Evolutionary conservation across 2,113 vertebrate species (phyloP).

Genomic region (Peromyscus polionotus): DNA sequence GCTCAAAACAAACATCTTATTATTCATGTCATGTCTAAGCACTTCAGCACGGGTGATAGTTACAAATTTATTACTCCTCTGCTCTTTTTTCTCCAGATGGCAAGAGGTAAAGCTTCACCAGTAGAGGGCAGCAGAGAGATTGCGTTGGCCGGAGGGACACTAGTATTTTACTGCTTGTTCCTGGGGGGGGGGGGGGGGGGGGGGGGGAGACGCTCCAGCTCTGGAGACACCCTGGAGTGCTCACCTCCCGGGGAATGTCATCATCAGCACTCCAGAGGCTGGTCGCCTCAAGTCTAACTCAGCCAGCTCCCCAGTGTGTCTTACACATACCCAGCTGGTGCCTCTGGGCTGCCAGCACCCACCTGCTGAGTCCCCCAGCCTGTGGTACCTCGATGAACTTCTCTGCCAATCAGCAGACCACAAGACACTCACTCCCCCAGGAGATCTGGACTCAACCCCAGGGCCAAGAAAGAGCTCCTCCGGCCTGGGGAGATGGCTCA

Average conservation of each 20-base stretch:
- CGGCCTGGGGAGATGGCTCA: neutral
- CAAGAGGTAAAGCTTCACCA: neutral
- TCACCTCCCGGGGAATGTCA: neutral
- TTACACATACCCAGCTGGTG: neutral
- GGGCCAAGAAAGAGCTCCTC: neutral
- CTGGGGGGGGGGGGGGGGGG: no score
- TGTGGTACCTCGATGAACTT: no score
- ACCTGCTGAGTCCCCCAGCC: no score
- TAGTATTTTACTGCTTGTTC: neutral
- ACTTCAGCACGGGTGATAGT: neutral
- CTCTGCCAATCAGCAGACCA: neutral
- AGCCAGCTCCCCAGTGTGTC: neutral
- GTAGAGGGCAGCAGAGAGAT: slow-evolving; percentile 46
- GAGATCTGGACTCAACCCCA: neutral
- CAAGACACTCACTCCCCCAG: no score
- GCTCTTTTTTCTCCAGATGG: neutral
- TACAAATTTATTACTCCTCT: neutral
- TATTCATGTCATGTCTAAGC: neutral
- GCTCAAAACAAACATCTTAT: neutral
- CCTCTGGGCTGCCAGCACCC: neutral
- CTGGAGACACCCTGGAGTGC: neutral
- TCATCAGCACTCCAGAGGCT: neutral
- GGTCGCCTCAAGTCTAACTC: neutral
- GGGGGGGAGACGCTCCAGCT: neutral
- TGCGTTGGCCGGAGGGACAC: neutral